phyloP scores from a whole-genome alignment of 2,888 invertebrate genomes.

The Syrista parreyssii region DNA sequence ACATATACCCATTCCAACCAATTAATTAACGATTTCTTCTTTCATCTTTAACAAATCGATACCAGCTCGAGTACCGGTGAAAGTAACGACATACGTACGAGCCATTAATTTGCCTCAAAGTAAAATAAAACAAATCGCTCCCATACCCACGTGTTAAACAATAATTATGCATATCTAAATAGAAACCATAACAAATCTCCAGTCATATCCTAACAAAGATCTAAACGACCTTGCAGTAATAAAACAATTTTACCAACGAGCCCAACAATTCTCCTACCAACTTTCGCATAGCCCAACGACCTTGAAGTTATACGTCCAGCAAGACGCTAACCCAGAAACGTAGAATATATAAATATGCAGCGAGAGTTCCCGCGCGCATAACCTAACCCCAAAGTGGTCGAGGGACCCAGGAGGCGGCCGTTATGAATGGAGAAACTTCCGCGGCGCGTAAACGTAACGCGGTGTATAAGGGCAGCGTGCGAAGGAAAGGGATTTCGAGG shows the following conservation, averaged over 20 bases:
- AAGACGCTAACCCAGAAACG: not conserved
- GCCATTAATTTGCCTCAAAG: not conserved
- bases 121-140: not conserved
- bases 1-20: not conserved
- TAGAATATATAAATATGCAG: constrained; percentile 8
- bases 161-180: not conserved
- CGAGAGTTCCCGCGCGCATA: not conserved
- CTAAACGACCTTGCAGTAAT: not conserved
- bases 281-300: not conserved
- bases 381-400: constrained; percentile 31
- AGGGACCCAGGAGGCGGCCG: constrained; percentile 28
- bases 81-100: too few relatives aligned
- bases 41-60: not conserved
- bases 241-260: not conserved
- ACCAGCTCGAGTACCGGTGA: too few relatives aligned
- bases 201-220: not conserved
- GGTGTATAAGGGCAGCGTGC: constrained; percentile 1
- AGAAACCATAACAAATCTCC: not conserved
- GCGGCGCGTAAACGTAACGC: constrained; percentile 32
- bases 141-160: not conserved
- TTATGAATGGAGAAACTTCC: constrained; percentile 61
- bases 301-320: not conserved
- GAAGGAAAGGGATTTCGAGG: constrained; percentile 2
- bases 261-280: not conserved
- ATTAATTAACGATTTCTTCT: not conserved